A percentile compares a stretch with the other conserved stretches of the same genome.
Evolutionary conservation across 2,113 vertebrate species (phyloP).

Genomic region (Brachyistius frenatus): DNA sequence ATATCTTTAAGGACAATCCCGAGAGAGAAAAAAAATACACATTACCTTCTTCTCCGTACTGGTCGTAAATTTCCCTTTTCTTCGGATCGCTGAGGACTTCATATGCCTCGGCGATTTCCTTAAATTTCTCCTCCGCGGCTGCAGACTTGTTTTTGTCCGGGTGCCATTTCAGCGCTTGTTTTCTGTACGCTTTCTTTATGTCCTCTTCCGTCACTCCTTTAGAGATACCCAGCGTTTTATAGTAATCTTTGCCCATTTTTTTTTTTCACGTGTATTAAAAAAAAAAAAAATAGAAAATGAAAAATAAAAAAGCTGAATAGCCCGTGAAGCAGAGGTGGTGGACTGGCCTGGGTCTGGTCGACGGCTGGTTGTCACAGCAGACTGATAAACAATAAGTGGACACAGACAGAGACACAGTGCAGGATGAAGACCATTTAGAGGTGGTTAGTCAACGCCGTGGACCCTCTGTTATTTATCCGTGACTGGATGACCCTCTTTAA

Average conservation of each 20-base stretch:
- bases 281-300: too few species aligned
- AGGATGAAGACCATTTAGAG: slow-evolving; percentile 69
- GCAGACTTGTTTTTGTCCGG: slow-evolving; percentile 98
- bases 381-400: not conserved
- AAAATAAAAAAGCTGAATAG: not conserved
- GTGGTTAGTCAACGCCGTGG: slow-evolving; percentile 64
- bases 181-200: slow-evolving; percentile 98
- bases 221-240: slow-evolving; percentile 93
- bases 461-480: slow-evolving; percentile 67
- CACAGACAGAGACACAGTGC: slow-evolving; percentile 8
- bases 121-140: slow-evolving; percentile 98
- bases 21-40: not conserved
- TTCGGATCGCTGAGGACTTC: slow-evolving; percentile 98
- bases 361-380: slow-evolving; percentile 32
- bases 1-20: not conserved
- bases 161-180: slow-evolving; percentile 98
- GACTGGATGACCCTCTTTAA: slow-evolving; percentile 80
- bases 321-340: slow-evolving; percentile 13
- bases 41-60: slow-evolving; percentile 98
- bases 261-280: not conserved
- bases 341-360: slow-evolving; percentile 23
- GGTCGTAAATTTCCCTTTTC: slow-evolving; percentile 98
- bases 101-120: slow-evolving; percentile 97
- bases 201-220: slow-evolving; percentile 98
- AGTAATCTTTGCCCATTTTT: slow-evolving; percentile 98